Base-by-base conservation (phyloP, 2,888 invertebrate species). In the Drosophila kuntzei region DNA sequence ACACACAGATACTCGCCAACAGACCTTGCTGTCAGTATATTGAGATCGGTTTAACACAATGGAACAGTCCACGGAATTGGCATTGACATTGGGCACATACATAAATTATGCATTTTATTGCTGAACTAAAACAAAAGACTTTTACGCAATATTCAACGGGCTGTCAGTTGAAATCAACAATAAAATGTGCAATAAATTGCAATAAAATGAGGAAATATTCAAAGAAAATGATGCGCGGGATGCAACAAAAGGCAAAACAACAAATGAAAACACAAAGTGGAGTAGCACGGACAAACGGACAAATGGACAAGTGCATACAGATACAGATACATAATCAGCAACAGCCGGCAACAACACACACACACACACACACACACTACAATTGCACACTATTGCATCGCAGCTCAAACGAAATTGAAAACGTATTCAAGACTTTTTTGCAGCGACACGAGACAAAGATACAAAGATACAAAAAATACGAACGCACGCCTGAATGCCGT, bases 401-500 rank as follows among this genome's bases (percentile, higher is more conserved):
- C 44, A 62, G 60, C 16, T 41, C 32, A 60, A 76, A 66, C 41
- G 65, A 79, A 76, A 63, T 37, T 53, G 47, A 72, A 78, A 73
- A 12, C 55, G 44, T 11, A 54, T 43, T 18, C 25, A 43, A 53
- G 43, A 60, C 20, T 27, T 12, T 47, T 29, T 22, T 37, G 70
- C 39, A 50, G 20, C 39, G 32, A 47, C 11, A 41, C 39, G 36
- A 34, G n/a, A 32, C 41, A 29, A 29, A 58, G 25, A 39, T 18
- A 37, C 25, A 47, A 20, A 47, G 16, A 41, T 20, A 43, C 36
- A 29, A 49, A 37, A 59, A 65, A 57, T 47, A 68, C 66, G 66
- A 70, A 75, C 63, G 80, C 87, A 85, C 84, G 90, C 90, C 68
- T 79, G 27, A 53, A 51, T 66, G 57, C 58, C 76, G 53, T 66